Percentiles rank a stretch among this genome's conserved stretches.
These are phyloP conservation scores for Alcedo atthis DNA, from an alignment of 2,797 vertebrate species.

Conservation along the genomic window DNA sequence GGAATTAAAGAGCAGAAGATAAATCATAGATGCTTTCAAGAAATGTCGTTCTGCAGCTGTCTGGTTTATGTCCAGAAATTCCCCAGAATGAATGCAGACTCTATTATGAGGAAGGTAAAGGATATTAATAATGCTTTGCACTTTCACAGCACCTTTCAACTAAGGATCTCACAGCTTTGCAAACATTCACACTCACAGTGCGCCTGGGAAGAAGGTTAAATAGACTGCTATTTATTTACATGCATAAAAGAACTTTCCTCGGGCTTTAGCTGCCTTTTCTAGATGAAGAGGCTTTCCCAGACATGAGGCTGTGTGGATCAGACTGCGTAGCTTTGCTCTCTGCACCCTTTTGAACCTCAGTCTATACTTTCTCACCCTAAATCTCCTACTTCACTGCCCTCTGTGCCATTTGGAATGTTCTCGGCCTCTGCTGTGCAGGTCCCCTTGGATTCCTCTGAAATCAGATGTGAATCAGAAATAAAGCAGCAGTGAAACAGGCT, in stretches of 20 bases:
- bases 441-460: neutral
- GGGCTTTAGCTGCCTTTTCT: neutral
- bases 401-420: neutral
- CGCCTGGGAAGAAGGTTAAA: constrained; percentile 34
- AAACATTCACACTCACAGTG: constrained; percentile 8
- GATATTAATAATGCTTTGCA: constrained; percentile 68
- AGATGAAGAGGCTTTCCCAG: neutral
- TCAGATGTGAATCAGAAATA: neutral
- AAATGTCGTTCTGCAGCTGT: constrained; percentile 66
- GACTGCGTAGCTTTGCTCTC: neutral
- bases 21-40: constrained; percentile 74
- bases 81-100: constrained; percentile 41
- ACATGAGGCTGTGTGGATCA: neutral
- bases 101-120: constrained; percentile 56
- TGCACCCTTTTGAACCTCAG: neutral
- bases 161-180: constrained; percentile 65
- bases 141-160: constrained; percentile 65
- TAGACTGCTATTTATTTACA: constrained; percentile 21
- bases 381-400: neutral
- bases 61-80: constrained; percentile 71
- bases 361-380: neutral
- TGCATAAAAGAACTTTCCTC: neutral
- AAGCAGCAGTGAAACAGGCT: neutral
- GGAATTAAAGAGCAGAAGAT: constrained; percentile 70
- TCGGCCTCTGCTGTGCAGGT: neutral